These are phyloP conservation scores for Tokudaia muenninki DNA, from an alignment of 2,797 vertebrate species.

Conservation along the genomic window DNA sequence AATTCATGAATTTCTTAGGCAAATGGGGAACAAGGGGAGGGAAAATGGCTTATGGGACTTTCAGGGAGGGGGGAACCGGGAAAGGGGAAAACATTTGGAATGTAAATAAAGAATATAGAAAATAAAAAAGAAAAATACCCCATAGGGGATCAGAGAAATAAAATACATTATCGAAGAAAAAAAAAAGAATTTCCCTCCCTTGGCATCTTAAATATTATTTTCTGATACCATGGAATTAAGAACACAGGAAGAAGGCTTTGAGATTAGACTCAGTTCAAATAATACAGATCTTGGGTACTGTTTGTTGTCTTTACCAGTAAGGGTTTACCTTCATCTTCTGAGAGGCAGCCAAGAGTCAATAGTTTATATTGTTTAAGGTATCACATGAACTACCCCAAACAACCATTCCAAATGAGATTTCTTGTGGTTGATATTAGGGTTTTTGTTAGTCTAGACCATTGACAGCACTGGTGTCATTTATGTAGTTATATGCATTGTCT, in stretches of 20 bases:
- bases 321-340: not conserved
- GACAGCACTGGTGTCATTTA: not conserved
- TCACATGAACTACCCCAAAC: not conserved
- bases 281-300: not conserved
- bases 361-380: not conserved
- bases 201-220: not conserved
- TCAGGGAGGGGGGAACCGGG: no score
- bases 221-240: not conserved
- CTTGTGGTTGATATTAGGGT: not conserved
- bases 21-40: no score
- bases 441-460: not conserved
- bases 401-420: not conserved
- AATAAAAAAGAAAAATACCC: no score
- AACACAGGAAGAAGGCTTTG: not conserved
- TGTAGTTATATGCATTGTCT: not conserved
- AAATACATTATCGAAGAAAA: no score
- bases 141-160: no score
- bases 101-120: no score
- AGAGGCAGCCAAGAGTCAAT: not conserved
- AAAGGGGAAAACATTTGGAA: no score
- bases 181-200: not conserved
- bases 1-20: no score
- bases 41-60: no score
- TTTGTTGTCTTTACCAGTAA: not conserved
- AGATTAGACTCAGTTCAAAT: not conserved